Base-by-base conservation (phyloP, 2,888 invertebrate species). In the Mesochorus sp. region DNA sequence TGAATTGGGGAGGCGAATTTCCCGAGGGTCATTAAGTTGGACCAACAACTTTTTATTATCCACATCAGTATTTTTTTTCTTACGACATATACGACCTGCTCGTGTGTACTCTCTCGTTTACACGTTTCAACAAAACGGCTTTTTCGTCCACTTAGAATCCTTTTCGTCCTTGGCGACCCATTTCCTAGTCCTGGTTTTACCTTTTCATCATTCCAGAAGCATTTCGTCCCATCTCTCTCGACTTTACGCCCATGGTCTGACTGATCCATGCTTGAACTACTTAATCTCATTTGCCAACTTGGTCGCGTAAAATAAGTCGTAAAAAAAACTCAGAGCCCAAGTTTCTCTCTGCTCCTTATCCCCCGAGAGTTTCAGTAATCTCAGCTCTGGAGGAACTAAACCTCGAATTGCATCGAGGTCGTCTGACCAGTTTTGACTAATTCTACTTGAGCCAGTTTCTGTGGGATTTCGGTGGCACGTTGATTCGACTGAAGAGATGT, bases 281-380 rank as follows among this genome's bases (percentile, higher is more conserved):
- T 75, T 62, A 75, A 75, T 62, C 53, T 44, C 21, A 47, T 75
- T 61, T 12, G 3, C 24, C 68, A 62, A 75, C 68, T 75, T 28
- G 2, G 28, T 62, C 61, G 24, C 21, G 61, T 19, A 62, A 62
- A 68, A 31, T 59, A 42, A 47, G 24, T 21, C 14, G 34, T 14
- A 62, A 61, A 75, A 37, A 59, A 21, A 19, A 42, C 17, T 0
- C 19, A 5, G 21, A 62, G n/a, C n/a, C n/a, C n/a, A n/a, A 21
- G 12, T 31, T 17, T 4, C 21, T 14, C 3, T 28, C 44, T 19
- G 6, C 19, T 21, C 26, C 57, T 28, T 6, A 17, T 44, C 61
- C 24, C 47, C 21, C n/a, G 14, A 24, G 28, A 49, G 49, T 31
- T 49, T 17, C 21, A 37, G 53, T 8, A 28, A 55, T 28, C 31